Evolutionary conservation across 2,888 invertebrate species (phyloP).

Genomic region (Tetragonula carbonaria): DNA sequence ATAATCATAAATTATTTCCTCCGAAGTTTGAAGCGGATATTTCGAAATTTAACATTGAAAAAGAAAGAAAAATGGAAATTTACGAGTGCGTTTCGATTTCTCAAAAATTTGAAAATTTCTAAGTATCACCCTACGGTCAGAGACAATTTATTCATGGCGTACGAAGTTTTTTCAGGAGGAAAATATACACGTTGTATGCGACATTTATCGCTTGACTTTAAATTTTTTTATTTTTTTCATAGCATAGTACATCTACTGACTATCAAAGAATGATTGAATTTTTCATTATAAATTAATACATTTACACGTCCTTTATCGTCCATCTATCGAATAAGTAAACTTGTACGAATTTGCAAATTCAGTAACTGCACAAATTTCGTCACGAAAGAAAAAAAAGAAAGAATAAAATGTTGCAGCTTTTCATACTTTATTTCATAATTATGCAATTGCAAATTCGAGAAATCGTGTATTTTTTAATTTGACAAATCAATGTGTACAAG

Average conservation of each 20-base stretch:
- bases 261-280: neutral
- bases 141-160: neutral
- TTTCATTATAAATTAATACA: neutral
- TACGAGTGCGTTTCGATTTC: neutral
- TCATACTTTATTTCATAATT: neutral
- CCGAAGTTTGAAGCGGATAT: neutral
- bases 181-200: neutral
- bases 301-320: neutral
- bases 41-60: neutral
- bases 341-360: neutral
- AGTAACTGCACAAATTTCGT: neutral
- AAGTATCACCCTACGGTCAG: neutral
- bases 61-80: neutral
- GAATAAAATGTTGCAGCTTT: neutral
- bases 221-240: conserved; percentile 10
- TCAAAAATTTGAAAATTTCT: neutral
- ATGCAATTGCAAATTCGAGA: neutral
- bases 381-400: too few relatives aligned
- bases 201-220: neutral
- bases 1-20: neutral
- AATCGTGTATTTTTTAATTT: neutral
- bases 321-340: neutral
- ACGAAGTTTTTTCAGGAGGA: neutral
- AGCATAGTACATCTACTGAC: neutral
- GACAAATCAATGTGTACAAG: too few relatives aligned